These are phyloP conservation scores for Brachionus koreanus DNA, from an alignment of 1,140 invertebrate genomes.

Conservation along the genomic window DNA sequence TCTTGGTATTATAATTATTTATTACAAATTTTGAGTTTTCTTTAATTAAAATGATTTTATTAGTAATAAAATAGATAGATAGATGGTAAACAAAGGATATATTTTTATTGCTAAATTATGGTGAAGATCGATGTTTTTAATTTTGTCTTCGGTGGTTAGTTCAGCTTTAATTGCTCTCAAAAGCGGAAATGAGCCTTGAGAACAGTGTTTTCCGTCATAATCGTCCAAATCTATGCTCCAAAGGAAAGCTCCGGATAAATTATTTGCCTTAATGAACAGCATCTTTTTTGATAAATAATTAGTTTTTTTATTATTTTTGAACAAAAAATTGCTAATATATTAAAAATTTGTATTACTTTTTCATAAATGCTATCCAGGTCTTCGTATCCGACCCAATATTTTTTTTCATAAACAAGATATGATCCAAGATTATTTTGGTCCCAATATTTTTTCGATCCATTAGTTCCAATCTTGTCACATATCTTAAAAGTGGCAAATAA, in stretches of 20 bases:
- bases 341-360: constrained; percentile 69
- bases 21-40: not conserved
- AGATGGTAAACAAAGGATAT: not conserved
- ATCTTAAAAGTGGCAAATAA: not conserved
- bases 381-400: constrained; percentile 87
- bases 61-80: not conserved
- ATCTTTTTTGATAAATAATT: constrained; percentile 66
- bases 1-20: not conserved
- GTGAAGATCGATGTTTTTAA: not conserved
- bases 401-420: constrained; percentile 67
- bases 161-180: constrained; percentile 65
- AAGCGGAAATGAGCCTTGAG: constrained; percentile 51
- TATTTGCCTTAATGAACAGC: constrained; percentile 82
- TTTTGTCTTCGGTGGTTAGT: not conserved
- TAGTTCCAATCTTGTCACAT: not conserved
- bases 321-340: not conserved
- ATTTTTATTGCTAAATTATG: not conserved
- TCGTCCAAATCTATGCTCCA: constrained; percentile 88
- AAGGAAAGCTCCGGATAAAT: constrained; percentile 90
- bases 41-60: not conserved
- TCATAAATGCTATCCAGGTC: constrained; percentile 76
- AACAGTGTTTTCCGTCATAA: constrained; percentile 49
- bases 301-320: constrained; percentile 46
- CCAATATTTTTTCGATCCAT: constrained; percentile 1
- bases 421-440: constrained; percentile 1